These are phyloP conservation scores for Thermophis baileyi DNA, from an alignment of 2,113 vertebrate genomes.

Conservation along the genomic window DNA sequence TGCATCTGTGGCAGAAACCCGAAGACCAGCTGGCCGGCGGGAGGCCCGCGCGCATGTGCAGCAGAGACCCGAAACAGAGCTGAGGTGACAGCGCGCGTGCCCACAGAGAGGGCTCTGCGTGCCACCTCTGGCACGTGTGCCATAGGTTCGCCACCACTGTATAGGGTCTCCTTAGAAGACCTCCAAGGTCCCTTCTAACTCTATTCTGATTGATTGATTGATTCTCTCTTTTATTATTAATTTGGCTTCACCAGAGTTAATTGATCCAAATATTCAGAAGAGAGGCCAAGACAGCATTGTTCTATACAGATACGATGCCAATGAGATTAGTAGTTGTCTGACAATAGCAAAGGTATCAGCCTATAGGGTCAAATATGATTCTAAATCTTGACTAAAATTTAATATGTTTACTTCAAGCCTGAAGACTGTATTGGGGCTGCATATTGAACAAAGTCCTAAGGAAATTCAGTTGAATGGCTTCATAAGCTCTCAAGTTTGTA, in stretches of 20 bases:
- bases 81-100: too few relatives aligned
- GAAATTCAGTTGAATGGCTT: background rate
- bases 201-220: too few relatives aligned
- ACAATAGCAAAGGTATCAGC: background rate
- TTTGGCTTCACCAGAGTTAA: background rate
- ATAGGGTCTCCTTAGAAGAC: too few relatives aligned
- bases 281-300: background rate
- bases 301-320: background rate
- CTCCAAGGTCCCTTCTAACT: too few relatives aligned
- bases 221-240: background rate
- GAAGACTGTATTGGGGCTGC: background rate
- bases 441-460: background rate
- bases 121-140: too few relatives aligned
- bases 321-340: too few relatives aligned
- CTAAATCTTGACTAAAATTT: background rate
- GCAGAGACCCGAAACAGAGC: too few relatives aligned
- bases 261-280: background rate
- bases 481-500: background rate
- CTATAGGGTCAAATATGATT: background rate
- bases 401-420: background rate
- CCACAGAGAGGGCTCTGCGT: too few relatives aligned
- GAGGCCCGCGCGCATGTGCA: accelerated
- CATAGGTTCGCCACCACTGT: too few relatives aligned
- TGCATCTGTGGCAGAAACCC: too few relatives aligned
- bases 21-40: too few relatives aligned